Evolutionary conservation across 2,797 vertebrate species (phyloP), one percentile per base, ranked within the genome.

Genomic region (Acrocephalus scirpaceus): DNA sequence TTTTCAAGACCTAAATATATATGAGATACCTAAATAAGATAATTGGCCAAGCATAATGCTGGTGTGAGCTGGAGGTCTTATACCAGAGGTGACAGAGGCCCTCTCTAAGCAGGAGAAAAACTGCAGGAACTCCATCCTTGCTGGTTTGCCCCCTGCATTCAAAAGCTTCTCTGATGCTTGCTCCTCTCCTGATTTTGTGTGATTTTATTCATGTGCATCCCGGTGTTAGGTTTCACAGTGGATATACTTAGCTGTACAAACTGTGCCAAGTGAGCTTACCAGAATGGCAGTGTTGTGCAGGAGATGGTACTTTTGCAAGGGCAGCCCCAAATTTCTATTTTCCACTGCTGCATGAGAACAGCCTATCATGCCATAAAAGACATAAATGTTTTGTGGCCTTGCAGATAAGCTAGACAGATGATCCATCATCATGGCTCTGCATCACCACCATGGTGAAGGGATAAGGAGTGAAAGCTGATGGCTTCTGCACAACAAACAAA

Each of bases 401-500:
- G 66, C 36, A 93, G 93, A 92, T 94, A 94, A 95, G 75, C 86
- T 61, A 75, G 80, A 76, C 72, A 73, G 89, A 81, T 16, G 5
- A 73, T 94, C 92, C 82, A 72, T 61, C 77, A 32, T 36, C 51
- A 7, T 30, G 75, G 53, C 85, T 88, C 51, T 32, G 22, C 86
- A 75, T 85, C 93, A 93, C 90, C 80, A 65, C 66, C 60, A 61
- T 14, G 7, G 79, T 51, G 53, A 92, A 88, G 86, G 85, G 92
- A 94, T 91, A 79, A 91, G 71, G 69, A 91, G 60, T 1, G 13
- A 95, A 94, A 95, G 78, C 88, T 30, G 56, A 94, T 50, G 92
- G 94, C 89, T 97, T 97, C 95, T 44, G 75, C 91, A 93, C 88
- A 95, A 91, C 93, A 94, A 96, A 95, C 89, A 97, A 96, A 95